These are phyloP conservation scores for Escarpia spicata DNA, from an alignment of 2,888 invertebrate species.

Conservation along the genomic window DNA sequence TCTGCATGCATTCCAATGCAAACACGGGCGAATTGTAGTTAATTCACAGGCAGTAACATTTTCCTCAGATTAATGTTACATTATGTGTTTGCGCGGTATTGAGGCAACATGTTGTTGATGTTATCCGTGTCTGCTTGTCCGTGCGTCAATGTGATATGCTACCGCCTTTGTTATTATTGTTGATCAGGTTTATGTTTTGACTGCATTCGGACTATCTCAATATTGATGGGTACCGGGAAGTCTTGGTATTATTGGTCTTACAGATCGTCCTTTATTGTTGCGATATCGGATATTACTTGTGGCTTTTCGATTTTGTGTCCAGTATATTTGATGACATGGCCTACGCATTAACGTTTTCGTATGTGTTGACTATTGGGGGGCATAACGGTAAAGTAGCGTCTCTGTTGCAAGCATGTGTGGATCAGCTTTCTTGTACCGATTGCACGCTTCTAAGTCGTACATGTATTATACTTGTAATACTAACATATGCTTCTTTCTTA, in stretches of 20 bases:
- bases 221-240: neutral
- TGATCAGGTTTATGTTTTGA: neutral
- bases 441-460: neutral
- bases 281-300: slow-evolving; percentile 9
- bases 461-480: neutral
- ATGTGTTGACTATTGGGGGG: neutral
- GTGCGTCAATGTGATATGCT: neutral
- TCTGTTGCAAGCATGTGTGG: neutral
- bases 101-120: neutral
- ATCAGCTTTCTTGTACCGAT: neutral
- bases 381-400: neutral
- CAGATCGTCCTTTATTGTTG: neutral
- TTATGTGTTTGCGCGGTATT: neutral
- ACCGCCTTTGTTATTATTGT: neutral
- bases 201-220: neutral
- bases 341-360: slow-evolving; percentile 12
- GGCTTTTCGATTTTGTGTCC: slow-evolving; percentile 3
- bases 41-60: neutral
- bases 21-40: neutral
- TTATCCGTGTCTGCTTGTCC: neutral
- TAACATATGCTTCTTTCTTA: neutral
- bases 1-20: neutral
- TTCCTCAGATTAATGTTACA: neutral
- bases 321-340: neutral
- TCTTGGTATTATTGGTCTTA: neutral